Base-by-base conservation (phyloP, 1,140 invertebrate species). In the Odontomachus brunneus region DNA sequence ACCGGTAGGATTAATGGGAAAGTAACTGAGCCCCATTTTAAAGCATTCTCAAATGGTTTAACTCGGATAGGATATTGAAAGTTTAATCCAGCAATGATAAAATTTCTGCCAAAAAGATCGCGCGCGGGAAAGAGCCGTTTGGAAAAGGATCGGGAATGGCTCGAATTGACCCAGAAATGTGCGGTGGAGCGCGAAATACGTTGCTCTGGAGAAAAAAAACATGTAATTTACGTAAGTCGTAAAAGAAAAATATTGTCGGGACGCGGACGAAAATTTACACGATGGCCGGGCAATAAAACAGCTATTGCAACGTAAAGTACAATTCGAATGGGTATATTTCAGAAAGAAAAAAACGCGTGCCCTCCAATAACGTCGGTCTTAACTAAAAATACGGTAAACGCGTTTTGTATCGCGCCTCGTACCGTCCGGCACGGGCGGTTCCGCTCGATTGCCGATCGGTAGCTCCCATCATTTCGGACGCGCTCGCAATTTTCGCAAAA, bases 311-410 rank as follows among this genome's bases (percentile, higher is more conserved):
- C 63, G 65, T 26, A 55, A 80, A 80, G 51, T 69, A 59, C 75
- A 44, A 44, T 48, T 57, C 75, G 53, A 80, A 80, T 29, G 75
- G 9, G 3, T 69, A 59, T 80, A 80, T 80, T 78, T 67, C 51
- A 71, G 75, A 24, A 65, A 24, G 62, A 59, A n/a, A n/a, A n/a
- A n/a, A n/a, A n/a, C 55, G 29, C 15, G 17, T 4, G 17, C 11
- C 9, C 22, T 24, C n/a, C 63, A 29, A 59, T 62, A 63, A 26
- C 51, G 74, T 38, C 17, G 75, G 65, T 24, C 69, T 80, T 80
- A 69, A 59, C 63, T 80, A 80, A 80, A 78, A 80, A 71, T 59
- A 80, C 65, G 51, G 33, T 29, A 71, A 80, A 69, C 7, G 53
- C 65, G 75, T 69, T 80, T 71, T 78, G 38, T 69, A 69, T 19